Base-by-base conservation (phyloP, 2,888 invertebrate species). In the Tachina grossa region DNA sequence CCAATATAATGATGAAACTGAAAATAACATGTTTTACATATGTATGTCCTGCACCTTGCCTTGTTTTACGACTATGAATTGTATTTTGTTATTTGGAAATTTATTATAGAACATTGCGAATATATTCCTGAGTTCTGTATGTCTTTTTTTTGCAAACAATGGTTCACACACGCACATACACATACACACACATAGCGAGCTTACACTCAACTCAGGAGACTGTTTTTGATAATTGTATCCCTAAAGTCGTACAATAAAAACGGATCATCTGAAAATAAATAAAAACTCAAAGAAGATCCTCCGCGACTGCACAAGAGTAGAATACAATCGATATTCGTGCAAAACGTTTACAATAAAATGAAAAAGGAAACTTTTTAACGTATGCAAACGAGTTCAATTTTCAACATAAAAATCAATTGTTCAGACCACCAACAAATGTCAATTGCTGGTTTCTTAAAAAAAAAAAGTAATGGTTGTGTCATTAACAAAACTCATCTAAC, bases 1-100 rank as follows among this genome's bases (percentile, higher is more conserved):
- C 49, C 10, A 75, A 75, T 41, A 81, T 86, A 83, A 85, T 83
- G 76, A 85, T 83, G 79, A 76, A 79, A 84, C 77, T 55, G 72
- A 78, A 85, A 79, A 76, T 71, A 83, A 66, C 83, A 79, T 85
- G 85, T 85, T 83, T 85, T 85, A 85, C 85, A 85, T 68, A 76
- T 85, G 85, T 85, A 83, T 85, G 85, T 85, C 85, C 85, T 85
- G 85, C 85, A 85, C 85, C 85, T 85, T 85, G 83, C 85, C 77
- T 80, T 85, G 83, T 80, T 85, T 85, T 85, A 85, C 85, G 85
- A 80, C 85, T 85, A 83, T 85, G 85, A 85, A 83, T 80, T 85
- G 83, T 80, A 80, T 83, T 85, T 85, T 78, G 78, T 78, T 83
- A 72, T 85, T 85, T 83, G 83, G 80, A 85, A 83, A 85, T 85